Evolutionary conservation across 2,797 vertebrate genomes (phyloP).

Genomic region (Enteromius afrohamiltoni): DNA sequence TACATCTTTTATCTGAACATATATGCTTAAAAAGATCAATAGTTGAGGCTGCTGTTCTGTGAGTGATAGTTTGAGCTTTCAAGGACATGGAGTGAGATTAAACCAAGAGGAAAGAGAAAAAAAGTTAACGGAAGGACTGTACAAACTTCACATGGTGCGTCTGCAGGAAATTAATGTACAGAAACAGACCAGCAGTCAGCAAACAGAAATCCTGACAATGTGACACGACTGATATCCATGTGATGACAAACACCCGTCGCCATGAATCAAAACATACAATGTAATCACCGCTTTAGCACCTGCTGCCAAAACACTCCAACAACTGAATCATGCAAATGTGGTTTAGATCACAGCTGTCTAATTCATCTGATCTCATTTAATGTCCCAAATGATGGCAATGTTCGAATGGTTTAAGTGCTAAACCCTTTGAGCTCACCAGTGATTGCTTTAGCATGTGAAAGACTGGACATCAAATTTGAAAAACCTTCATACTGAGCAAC

Average conservation of each 20-base stretch:
- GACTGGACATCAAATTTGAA: background rate
- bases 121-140: background rate
- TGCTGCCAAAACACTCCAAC: conserved; percentile 26
- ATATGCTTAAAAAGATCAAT: background rate
- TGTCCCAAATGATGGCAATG: background rate
- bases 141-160: conserved; percentile 22
- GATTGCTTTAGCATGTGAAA: background rate
- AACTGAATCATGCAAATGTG: background rate
- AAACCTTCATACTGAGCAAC: background rate
- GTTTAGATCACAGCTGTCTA: conserved; percentile 20
- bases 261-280: conserved; percentile 29
- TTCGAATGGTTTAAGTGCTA: background rate
- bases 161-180: conserved; percentile 24
- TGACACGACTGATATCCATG: conserved; percentile 21
- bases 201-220: conserved; percentile 25
- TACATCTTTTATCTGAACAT: background rate
- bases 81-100: conserved; percentile 1
- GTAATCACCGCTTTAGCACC: conserved; percentile 6
- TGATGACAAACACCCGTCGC: conserved; percentile 40
- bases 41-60: background rate
- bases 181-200: conserved; percentile 23
- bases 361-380: conserved; percentile 19
- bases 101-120: conserved; percentile 16
- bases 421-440: too few relatives aligned
- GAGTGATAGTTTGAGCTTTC: conserved; percentile 5